phyloP scores from a whole-genome alignment of 2,113 vertebrate species.

The Lasiurus cinereus region DNA sequence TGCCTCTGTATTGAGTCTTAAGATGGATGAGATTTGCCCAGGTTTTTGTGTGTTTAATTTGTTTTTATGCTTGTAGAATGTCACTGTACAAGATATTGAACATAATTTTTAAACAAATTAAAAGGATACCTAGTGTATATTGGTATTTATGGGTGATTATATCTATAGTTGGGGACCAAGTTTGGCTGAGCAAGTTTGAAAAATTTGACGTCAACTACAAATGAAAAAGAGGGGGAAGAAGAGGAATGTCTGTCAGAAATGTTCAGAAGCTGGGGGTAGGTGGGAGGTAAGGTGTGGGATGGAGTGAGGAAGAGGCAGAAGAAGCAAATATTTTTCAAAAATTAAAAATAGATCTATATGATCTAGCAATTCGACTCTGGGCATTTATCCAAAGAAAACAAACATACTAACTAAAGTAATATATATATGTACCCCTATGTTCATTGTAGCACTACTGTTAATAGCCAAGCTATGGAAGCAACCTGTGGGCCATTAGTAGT shows the following conservation, averaged over 20 bases:
- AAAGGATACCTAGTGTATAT: neutral
- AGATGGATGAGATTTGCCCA: neutral
- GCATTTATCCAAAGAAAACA: neutral
- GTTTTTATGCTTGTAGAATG: neutral
- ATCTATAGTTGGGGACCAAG: neutral
- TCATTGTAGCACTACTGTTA: neutral
- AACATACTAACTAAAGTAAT: neutral
- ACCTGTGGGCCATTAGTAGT: neutral
- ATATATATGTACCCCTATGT: neutral
- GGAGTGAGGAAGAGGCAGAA: neutral
- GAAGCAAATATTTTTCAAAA: neutral
- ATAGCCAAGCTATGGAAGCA: neutral
- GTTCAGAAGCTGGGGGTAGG: neutral
- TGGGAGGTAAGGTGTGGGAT: neutral
- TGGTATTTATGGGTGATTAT: slow-evolving; percentile 21
- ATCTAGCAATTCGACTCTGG: neutral
- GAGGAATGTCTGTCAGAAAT: neutral
- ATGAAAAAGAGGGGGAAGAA: neutral
- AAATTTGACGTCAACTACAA: neutral
- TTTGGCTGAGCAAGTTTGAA: neutral
- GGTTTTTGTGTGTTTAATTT: neutral
- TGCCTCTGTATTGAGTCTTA: no score
- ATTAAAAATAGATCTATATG: neutral
- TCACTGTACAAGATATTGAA: neutral
- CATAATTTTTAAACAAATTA: neutral